Conservation (phyloP, 2,888 invertebrate species). For the Dasypolia templi region DNA sequence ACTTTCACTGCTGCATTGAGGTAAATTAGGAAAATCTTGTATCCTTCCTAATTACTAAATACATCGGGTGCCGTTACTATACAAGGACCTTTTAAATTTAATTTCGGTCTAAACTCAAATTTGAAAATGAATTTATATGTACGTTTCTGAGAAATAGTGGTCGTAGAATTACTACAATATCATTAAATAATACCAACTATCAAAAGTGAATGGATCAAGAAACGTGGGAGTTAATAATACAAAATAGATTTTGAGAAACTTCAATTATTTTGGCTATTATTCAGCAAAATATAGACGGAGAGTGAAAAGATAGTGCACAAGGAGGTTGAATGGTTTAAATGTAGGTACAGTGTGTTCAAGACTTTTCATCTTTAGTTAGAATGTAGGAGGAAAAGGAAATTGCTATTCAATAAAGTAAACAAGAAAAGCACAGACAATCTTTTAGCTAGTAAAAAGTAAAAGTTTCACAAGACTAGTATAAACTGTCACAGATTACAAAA, state of each 20-base stretch:
- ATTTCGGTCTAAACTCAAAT: background rate
- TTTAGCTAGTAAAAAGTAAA: background rate
- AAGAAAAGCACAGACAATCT: slow-evolving; percentile 2
- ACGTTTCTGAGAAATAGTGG: background rate
- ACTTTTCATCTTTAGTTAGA: slow-evolving; percentile 43
- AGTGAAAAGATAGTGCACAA: background rate
- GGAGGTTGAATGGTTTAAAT: background rate
- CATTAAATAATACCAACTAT: background rate
- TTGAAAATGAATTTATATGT: background rate
- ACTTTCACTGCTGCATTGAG: slow-evolving; percentile 23
- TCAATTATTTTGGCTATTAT: background rate
- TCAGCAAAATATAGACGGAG: background rate
- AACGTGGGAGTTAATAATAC: background rate
- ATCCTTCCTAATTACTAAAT: background rate
- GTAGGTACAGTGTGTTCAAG: slow-evolving; percentile 14
- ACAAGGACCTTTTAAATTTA: background rate
- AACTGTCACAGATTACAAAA: slow-evolving; percentile 36
- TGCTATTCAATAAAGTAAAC: background rate
- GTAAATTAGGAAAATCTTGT: background rate
- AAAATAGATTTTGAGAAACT: background rate
- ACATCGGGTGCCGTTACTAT: background rate
- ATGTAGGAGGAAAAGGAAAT: background rate
- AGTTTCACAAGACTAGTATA: slow-evolving; percentile 48
- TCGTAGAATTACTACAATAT: background rate
- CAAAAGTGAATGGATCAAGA: background rate